Base-by-base conservation (phyloP, 2,113 vertebrate genomes). In the Gallinago paraguaiae region DNA sequence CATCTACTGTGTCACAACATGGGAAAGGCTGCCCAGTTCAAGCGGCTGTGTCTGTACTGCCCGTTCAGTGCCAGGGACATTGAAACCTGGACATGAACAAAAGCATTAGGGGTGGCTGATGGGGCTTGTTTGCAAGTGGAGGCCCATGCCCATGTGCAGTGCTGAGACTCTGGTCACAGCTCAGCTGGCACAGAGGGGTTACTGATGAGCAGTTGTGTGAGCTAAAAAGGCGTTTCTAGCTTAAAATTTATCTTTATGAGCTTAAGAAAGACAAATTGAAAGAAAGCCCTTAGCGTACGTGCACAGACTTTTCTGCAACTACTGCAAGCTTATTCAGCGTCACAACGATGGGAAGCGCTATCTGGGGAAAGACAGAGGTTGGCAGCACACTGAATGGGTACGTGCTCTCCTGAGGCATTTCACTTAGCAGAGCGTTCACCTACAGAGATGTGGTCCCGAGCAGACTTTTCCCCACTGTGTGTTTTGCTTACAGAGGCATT, bases 271-370 rank as follows among this genome's bases (percentile, higher is more conserved):
- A 37, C 19, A 14, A 81, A 46, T 23, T 74, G 11, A 68, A 46
- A 75, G 57, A 8, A 82, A 60, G 16, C 20, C 20, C 54, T 51
- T 83, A 17, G 22, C 1, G 0, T 35, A 14, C 8, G 5, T 0
- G 4, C 17, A 39, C 7, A 7, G 83, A 7, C 12, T 48, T 53
- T 33, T 17, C 57, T 46, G 22, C n/a, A 78, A 28, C 50, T 69
- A 17, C 24, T 18, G 17, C 35, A 54, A 46, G 54, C 6, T 24
- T 17, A 7, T 15, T 69, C 23, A 3, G 6, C 70, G 59, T 22
- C 0, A 0, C 57, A 17, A 39, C 65, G 25, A n/a, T 0, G 3
- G 53, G 71, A 68, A 27, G 27, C 0, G 0, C 46, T 71, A 5
- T 53, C 27, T 3, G 11, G 78, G 59, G 74, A 76, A 70, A 41